These are phyloP conservation scores for Allophyes oxyacanthae DNA, from an alignment of 2,888 invertebrate species.

Conservation along the genomic window DNA sequence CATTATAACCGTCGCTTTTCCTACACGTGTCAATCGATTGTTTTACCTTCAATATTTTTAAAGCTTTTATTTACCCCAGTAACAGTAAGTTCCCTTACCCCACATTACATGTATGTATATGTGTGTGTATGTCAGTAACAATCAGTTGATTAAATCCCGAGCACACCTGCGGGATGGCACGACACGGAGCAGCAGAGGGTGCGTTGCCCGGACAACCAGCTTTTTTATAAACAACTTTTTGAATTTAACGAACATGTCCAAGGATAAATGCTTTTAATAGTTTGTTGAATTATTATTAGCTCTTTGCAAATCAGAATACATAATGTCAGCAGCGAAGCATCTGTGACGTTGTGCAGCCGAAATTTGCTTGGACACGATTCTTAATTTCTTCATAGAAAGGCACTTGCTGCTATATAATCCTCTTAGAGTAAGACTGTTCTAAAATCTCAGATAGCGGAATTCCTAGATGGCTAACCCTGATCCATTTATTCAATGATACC, in stretches of 20 bases:
- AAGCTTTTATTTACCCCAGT: conserved; percentile 39
- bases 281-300: not conserved
- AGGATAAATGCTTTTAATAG: conserved; percentile 25
- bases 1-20: conserved; percentile 4
- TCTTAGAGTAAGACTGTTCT: no score
- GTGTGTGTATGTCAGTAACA: conserved; percentile 69
- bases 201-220: conserved; percentile 74
- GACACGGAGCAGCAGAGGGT: conserved; percentile 55
- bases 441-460: no score
- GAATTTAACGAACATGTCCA: conserved; percentile 64
- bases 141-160: conserved; percentile 86
- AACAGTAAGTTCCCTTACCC: conserved; percentile 55
- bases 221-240: conserved; percentile 76
- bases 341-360: no score
- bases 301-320: not conserved
- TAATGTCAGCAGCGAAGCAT: no score
- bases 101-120: conserved; percentile 22
- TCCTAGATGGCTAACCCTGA: no score
- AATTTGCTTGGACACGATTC: no score
- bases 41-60: conserved; percentile 41
- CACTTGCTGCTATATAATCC: no score
- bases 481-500: no score
- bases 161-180: conserved; percentile 81
- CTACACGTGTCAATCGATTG: conserved; percentile 33
- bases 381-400: no score